These are phyloP conservation scores for Pogonocherus hispidulus DNA, from an alignment of 2,888 invertebrate genomes.

Conservation along the genomic window DNA sequence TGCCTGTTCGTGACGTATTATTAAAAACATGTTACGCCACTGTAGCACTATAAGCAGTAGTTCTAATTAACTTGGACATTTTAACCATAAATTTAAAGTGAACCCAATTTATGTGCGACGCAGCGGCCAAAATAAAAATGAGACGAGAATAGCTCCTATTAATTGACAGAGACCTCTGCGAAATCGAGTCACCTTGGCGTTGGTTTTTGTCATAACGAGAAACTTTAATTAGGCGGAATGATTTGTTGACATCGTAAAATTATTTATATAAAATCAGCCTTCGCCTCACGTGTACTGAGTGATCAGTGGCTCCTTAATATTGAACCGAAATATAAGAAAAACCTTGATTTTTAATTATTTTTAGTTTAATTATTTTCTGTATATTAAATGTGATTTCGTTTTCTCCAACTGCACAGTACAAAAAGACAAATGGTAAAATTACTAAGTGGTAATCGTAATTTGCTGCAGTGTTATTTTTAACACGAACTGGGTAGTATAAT, in stretches of 20 bases:
- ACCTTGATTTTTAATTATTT: too few relatives aligned
- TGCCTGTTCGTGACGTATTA: slow-evolving; percentile 23
- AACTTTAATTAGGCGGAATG: slow-evolving; percentile 36
- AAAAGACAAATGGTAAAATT: too few relatives aligned
- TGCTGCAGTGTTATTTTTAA: too few relatives aligned
- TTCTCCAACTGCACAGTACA: too few relatives aligned
- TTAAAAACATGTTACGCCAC: slow-evolving; percentile 36
- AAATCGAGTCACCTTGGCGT: slow-evolving; percentile 38
- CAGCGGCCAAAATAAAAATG: slow-evolving; percentile 60
- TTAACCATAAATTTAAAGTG: slow-evolving; percentile 62
- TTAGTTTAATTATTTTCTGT: too few relatives aligned
- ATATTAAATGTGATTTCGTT: too few relatives aligned
- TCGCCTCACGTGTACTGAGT: slow-evolving; percentile 7
- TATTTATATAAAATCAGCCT: slow-evolving; percentile 22
- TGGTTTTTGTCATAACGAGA: slow-evolving; percentile 28
- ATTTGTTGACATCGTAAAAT: slow-evolving; percentile 35
- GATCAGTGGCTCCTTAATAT: neutral
- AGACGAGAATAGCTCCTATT: slow-evolving; percentile 61
- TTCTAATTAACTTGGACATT: slow-evolving; percentile 65
- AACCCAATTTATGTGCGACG: slow-evolving; percentile 61
- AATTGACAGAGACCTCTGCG: slow-evolving; percentile 56
- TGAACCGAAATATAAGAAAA: too few relatives aligned
- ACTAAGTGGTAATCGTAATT: too few relatives aligned
- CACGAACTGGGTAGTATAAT: too few relatives aligned
- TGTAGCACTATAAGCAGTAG: slow-evolving; percentile 58